These are phyloP conservation scores for Colletes latitarsis DNA, from an alignment of 1,140 invertebrate species.

Conservation along the genomic window DNA sequence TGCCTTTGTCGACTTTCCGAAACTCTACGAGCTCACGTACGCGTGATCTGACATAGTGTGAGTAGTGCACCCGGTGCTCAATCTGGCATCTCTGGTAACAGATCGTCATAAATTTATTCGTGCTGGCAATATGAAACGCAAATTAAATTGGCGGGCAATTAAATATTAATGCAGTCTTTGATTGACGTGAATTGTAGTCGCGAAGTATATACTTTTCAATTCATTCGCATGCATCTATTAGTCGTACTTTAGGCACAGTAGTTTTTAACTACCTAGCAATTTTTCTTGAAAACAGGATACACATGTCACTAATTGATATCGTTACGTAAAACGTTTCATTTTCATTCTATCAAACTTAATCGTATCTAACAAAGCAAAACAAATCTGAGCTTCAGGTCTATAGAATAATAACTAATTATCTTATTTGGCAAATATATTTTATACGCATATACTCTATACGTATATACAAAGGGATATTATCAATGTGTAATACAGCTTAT, in stretches of 20 bases:
- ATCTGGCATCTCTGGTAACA: background rate
- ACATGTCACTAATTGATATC: background rate
- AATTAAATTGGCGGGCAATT: background rate
- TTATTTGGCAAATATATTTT: background rate
- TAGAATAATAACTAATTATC: background rate
- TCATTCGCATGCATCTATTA: background rate
- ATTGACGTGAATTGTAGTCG: background rate
- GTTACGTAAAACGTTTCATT: background rate
- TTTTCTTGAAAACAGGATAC: background rate
- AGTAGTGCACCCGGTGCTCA: no score
- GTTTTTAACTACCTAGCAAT: background rate
- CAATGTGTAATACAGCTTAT: background rate
- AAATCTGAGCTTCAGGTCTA: background rate
- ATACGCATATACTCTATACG: background rate
- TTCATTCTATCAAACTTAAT: constrained; percentile 9
- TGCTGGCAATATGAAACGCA: no score
- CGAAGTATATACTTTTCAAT: background rate
- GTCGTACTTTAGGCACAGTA: background rate
- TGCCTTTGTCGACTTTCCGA: no score
- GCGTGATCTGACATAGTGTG: no score
- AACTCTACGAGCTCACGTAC: no score
- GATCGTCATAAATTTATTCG: background rate
- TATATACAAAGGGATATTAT: background rate
- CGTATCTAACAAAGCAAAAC: background rate
- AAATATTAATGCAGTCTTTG: background rate